These are phyloP conservation scores for Cromileptes altivelis DNA, from an alignment of 2,113 vertebrate genomes.

Conservation along the genomic window DNA sequence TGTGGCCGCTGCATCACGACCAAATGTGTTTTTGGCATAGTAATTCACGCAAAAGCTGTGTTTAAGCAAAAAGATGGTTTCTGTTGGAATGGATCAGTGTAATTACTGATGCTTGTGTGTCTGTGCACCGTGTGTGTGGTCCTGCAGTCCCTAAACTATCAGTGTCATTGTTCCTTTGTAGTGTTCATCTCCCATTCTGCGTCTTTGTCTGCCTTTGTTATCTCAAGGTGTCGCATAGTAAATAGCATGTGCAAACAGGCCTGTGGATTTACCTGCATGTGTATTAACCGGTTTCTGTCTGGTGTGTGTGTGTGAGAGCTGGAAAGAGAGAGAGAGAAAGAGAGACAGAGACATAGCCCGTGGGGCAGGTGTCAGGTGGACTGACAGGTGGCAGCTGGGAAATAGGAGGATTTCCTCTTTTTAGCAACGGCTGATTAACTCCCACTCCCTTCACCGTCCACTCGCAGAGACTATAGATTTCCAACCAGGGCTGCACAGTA, in stretches of 20 bases:
- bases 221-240: slow-evolving; percentile 25
- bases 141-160: slow-evolving; percentile 1
- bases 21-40: background rate
- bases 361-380: slow-evolving; percentile 59
- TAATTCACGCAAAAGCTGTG: background rate
- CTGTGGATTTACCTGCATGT: slow-evolving; percentile 13
- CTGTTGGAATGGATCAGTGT: slow-evolving; percentile 8
- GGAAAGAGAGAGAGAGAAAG: background rate
- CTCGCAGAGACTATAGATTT: slow-evolving; percentile 27
- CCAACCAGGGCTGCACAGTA: background rate
- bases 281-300: background rate
- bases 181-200: slow-evolving; percentile 11
- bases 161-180: background rate
- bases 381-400: slow-evolving; percentile 70
- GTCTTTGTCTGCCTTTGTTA: slow-evolving; percentile 37
- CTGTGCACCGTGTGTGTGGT: slow-evolving; percentile 47
- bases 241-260: slow-evolving; percentile 42
- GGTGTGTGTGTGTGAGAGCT: background rate
- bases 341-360: slow-evolving; percentile 5
- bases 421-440: slow-evolving; percentile 64
- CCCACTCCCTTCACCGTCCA: slow-evolving; percentile 5
- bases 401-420: slow-evolving; percentile 67
- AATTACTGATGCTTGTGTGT: slow-evolving; percentile 37
- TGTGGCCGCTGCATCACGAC: background rate
- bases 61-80: background rate